Conservation (phyloP, 2,113 vertebrate species). For the Salvelinus fontinalis region DNA sequence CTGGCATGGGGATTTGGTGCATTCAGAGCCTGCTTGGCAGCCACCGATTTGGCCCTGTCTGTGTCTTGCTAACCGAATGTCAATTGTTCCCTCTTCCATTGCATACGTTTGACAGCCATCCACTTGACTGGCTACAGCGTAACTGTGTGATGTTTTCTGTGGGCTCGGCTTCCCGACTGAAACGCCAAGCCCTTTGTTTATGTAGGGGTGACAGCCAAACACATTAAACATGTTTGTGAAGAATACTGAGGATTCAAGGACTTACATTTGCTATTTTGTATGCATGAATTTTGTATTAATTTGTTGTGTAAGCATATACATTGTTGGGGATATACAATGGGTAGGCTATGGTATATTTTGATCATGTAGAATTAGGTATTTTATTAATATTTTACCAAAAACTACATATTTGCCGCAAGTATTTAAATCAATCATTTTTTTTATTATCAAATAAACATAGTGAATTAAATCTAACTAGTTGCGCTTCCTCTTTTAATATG, state of each 20-base stretch:
- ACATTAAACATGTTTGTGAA: background rate
- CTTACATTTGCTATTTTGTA: background rate
- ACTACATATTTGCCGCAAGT: too few relatives aligned
- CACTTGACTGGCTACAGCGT: constrained; percentile 15
- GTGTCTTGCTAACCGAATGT: constrained; percentile 37
- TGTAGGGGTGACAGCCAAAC: background rate
- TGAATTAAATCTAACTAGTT: background rate
- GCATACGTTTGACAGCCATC: background rate
- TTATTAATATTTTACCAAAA: too few relatives aligned
- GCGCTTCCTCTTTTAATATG: constrained; percentile 20
- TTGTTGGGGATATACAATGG: too few relatives aligned
- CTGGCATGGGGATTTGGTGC: constrained; percentile 45
- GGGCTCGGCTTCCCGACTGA: background rate
- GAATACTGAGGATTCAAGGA: background rate
- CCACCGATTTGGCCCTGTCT: constrained; percentile 23
- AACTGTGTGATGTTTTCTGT: constrained; percentile 3
- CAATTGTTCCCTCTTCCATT: constrained; percentile 15
- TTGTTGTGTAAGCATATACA: background rate
- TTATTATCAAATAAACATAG: too few relatives aligned
- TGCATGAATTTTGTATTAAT: background rate
- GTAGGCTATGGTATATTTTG: too few relatives aligned
- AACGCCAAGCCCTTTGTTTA: background rate
- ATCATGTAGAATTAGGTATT: too few relatives aligned
- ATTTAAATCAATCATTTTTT: too few relatives aligned
- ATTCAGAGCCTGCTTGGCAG: constrained; percentile 37